Conservation (phyloP, 2,888 invertebrate species). For the Gymnosoma rotundatum region DNA sequence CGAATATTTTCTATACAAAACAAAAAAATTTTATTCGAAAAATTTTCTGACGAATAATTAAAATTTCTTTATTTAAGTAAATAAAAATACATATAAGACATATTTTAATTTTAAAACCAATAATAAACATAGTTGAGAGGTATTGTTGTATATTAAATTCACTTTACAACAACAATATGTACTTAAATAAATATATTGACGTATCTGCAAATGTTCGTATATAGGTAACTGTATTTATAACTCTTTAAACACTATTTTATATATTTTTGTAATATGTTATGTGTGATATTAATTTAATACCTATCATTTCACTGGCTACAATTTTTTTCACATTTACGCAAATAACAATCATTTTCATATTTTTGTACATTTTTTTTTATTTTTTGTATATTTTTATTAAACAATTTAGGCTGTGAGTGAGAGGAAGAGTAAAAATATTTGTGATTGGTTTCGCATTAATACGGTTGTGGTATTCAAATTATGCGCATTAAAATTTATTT, state of each 20-base stretch:
- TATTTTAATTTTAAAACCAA: constrained; percentile 39
- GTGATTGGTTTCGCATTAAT: constrained; percentile 30
- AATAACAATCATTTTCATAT: background rate
- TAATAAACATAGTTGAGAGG: constrained; percentile 46
- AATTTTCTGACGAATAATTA: too few relatives aligned
- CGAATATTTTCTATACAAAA: too few relatives aligned
- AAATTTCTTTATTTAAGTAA: too few relatives aligned
- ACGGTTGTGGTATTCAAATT: constrained; percentile 23
- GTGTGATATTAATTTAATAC: constrained; percentile 4
- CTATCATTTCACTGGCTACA: constrained; percentile 7
- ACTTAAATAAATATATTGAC: background rate
- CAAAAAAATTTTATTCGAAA: too few relatives aligned
- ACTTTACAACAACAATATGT: constrained; percentile 24
- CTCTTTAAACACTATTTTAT: background rate
- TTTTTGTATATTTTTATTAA: background rate
- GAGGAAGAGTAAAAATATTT: background rate
- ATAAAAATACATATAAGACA: too few relatives aligned
- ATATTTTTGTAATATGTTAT: too few relatives aligned
- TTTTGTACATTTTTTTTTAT: constrained; percentile 5
- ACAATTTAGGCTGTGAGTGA: background rate
- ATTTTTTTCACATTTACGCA: constrained; percentile 6
- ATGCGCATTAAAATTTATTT: constrained; percentile 32
- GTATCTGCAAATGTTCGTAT: background rate
- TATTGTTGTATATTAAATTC: constrained; percentile 53
- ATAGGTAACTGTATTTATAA: background rate